Conservation (phyloP, 2,113 vertebrate genomes). For the Phylloscopus trochiloides region DNA sequence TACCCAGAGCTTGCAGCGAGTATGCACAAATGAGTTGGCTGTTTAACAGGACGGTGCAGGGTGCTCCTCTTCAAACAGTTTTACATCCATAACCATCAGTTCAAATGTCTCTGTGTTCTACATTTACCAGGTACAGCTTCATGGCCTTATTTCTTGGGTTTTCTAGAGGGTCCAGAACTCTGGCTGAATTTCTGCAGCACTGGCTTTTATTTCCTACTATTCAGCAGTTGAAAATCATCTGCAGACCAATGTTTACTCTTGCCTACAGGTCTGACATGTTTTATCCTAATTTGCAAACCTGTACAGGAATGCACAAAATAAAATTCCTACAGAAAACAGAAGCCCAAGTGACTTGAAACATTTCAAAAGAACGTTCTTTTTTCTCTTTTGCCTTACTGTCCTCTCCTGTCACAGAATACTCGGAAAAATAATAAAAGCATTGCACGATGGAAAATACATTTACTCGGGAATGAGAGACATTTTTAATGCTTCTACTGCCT, state of each 20-base stretch:
- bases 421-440: not conserved
- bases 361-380: not conserved
- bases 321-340: not conserved
- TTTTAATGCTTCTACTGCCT: not conserved
- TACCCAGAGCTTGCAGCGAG: not conserved
- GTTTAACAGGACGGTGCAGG: not conserved
- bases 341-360: not conserved
- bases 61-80: not conserved
- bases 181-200: not conserved
- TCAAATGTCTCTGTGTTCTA: not conserved
- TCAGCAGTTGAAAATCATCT: not conserved
- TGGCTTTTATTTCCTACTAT: not conserved
- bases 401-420: not conserved
- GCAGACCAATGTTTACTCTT: not conserved
- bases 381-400: not conserved
- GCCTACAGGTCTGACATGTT: not conserved
- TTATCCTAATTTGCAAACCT: not conserved
- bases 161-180: not conserved
- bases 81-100: not conserved
- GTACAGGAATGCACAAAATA: not conserved
- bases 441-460: not conserved
- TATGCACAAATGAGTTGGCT: not conserved
- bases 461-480: not conserved
- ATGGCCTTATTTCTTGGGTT: not conserved
- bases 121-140: not conserved